Conservation (phyloP, 2,113 vertebrate genomes). For the Pagrus major region DNA sequence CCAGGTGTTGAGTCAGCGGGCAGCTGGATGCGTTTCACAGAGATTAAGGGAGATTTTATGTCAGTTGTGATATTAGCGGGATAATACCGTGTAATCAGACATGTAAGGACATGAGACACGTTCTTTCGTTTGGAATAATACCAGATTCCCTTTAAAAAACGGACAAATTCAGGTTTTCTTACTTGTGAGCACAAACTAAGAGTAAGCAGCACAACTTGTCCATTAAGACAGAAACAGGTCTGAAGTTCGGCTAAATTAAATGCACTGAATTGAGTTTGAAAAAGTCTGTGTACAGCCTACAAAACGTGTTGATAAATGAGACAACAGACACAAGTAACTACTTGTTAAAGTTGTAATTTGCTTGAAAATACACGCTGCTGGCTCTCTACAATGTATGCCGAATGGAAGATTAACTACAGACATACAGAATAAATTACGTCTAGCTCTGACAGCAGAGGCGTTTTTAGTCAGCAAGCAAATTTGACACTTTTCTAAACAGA, state of each 20-base stretch:
- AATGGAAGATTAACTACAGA: neutral
- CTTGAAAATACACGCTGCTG: neutral
- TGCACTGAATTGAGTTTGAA: neutral
- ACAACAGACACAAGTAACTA: neutral
- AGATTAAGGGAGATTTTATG: neutral
- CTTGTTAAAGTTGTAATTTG: neutral
- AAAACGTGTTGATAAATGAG: neutral
- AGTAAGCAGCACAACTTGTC: too few species aligned
- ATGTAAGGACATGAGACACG: neutral
- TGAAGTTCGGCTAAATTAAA: neutral
- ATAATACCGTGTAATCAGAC: neutral
- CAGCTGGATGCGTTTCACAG: neutral
- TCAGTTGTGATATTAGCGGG: neutral
- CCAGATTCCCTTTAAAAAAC: too few species aligned
- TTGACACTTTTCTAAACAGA: neutral
- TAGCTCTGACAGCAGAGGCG: neutral
- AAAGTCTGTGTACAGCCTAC: neutral
- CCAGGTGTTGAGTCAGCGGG: constrained; percentile 10
- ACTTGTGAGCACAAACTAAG: neutral
- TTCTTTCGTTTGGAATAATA: neutral
- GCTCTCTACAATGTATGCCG: neutral
- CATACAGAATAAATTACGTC: neutral
- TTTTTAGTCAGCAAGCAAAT: neutral
- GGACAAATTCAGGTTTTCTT: neutral
- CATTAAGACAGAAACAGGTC: neutral